Conservation (phyloP, 2,797 vertebrate species). For the Scolopax bukidnonensis region DNA sequence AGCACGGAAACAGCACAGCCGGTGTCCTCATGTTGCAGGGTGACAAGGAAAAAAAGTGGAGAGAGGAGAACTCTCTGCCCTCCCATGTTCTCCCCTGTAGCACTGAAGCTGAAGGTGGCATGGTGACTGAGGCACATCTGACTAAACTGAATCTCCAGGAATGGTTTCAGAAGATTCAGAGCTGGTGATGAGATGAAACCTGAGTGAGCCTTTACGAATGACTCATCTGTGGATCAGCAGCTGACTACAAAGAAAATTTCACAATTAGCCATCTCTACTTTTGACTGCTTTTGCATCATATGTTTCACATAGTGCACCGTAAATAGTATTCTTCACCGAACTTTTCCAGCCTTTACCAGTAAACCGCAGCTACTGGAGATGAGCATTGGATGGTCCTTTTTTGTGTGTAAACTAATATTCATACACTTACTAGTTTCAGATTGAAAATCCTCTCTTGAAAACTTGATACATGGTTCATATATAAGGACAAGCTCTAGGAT, state of each 20-base stretch:
- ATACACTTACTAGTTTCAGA: accelerated
- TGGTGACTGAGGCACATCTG: background rate
- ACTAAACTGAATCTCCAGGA: background rate
- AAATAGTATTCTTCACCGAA: background rate
- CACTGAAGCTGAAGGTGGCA: background rate
- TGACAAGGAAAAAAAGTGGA: background rate
- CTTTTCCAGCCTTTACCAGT: background rate
- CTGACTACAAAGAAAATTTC: conserved; percentile 23
- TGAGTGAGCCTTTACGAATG: background rate
- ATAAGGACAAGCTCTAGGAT: background rate
- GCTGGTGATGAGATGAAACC: conserved; percentile 21
- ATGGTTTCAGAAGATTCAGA: conserved; percentile 6
- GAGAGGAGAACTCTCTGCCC: background rate
- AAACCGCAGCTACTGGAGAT: background rate
- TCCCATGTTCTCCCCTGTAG: background rate
- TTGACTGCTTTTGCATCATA: background rate
- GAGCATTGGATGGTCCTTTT: background rate
- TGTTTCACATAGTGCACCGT: conserved; percentile 4
- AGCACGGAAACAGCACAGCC: background rate
- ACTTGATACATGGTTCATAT: background rate
- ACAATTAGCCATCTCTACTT: background rate
- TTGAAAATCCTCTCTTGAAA: background rate
- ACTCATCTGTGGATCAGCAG: conserved; percentile 29
- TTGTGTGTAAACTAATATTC: background rate
- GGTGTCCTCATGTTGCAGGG: background rate